Evolutionary conservation across 2,888 invertebrate genomes (phyloP).

Genomic region (Ophion ellenae): DNA sequence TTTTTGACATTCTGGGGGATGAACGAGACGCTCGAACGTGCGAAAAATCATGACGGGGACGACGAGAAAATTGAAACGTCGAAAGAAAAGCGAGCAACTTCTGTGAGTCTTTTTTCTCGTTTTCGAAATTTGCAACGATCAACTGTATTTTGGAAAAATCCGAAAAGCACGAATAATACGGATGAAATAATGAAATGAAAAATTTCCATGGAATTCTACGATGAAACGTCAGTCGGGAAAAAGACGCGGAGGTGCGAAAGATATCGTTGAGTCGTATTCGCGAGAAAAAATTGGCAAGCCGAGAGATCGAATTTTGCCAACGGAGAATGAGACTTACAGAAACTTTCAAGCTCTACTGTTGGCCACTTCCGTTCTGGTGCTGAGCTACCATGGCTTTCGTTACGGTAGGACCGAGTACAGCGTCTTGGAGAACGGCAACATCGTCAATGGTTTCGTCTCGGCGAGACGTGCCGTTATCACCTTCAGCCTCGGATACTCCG

Average conservation of each 20-base stretch:
- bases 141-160: neutral
- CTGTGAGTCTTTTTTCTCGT: constrained; percentile 28
- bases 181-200: neutral
- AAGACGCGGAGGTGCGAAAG: constrained; percentile 47
- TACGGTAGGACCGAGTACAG: constrained; percentile 74
- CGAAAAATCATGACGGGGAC: constrained; percentile 56
- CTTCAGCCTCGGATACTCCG: constrained; percentile 74
- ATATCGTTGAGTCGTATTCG: constrained; percentile 54
- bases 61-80: constrained; percentile 61
- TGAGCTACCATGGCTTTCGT: constrained; percentile 73
- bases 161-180: neutral
- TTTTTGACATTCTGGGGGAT: constrained; percentile 42
- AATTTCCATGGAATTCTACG: neutral
- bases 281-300: constrained; percentile 40
- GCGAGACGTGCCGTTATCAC: constrained; percentile 72
- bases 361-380: constrained; percentile 68
- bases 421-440: constrained; percentile 73
- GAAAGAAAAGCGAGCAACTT: constrained; percentile 48
- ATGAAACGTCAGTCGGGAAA: constrained; percentile 49
- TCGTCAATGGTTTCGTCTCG: constrained; percentile 70
- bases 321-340: constrained; percentile 68
- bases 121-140: neutral
- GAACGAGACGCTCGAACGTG: constrained; percentile 59
- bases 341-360: constrained; percentile 72
- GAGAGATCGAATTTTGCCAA: constrained; percentile 36